Percentiles rank a stretch among this genome's conserved stretches.
phyloP scores from a whole-genome alignment of 2,797 vertebrate species.

The Cuniculus paca region DNA sequence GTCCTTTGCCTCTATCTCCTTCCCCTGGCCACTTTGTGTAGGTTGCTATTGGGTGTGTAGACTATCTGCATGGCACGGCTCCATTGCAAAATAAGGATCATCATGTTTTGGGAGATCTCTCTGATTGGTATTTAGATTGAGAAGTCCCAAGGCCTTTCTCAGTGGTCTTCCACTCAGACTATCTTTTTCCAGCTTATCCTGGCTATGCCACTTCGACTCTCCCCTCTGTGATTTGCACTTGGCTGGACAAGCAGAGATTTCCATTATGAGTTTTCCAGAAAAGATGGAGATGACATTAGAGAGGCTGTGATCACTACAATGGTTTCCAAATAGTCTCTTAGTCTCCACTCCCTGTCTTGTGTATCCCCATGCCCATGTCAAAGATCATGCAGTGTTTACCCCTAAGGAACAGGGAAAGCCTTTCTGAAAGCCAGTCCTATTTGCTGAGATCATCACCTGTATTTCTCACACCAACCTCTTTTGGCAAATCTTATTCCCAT shows the following conservation, averaged over 20 bases:
- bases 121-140: too few relatives aligned
- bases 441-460: not conserved
- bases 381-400: not conserved
- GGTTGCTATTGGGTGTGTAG: not conserved
- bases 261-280: slow-evolving; percentile 37
- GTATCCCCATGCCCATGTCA: not conserved
- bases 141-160: not conserved
- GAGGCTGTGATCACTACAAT: not conserved
- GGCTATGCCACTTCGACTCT: not conserved
- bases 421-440: not conserved
- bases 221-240: not conserved
- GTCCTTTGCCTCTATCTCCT: not conserved
- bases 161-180: not conserved
- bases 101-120: not conserved
- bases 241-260: not conserved
- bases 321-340: not conserved
- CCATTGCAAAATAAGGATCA: not conserved
- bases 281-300: not conserved
- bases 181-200: not conserved
- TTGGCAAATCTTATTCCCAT: not conserved
- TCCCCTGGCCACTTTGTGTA: not conserved
- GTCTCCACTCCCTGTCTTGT: not conserved
- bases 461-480: not conserved
- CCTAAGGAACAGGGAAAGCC: not conserved
- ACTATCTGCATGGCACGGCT: not conserved